These are phyloP conservation scores for Tor tambroides DNA, from an alignment of 2,113 vertebrate genomes.

Conservation along the genomic window DNA sequence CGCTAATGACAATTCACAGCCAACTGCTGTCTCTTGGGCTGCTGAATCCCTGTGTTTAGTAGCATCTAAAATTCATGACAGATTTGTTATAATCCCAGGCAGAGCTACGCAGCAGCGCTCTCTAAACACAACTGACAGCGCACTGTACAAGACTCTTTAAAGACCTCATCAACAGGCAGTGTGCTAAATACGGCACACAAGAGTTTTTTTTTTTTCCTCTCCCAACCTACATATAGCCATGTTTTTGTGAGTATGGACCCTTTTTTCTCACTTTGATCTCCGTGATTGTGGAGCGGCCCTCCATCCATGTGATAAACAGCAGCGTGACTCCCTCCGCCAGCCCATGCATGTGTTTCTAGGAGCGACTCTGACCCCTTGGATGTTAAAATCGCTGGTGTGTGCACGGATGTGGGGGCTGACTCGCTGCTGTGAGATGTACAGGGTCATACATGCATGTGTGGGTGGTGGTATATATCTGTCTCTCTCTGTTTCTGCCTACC, in stretches of 20 bases:
- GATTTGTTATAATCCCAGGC: conserved; percentile 43
- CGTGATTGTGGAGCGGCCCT: conserved; percentile 39
- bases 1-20: conserved; percentile 49
- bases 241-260: conserved; percentile 35
- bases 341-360: conserved; percentile 59
- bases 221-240: conserved; percentile 41
- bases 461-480: conserved; percentile 63
- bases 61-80: conserved; percentile 38
- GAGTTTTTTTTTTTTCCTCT: background rate
- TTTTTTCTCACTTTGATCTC: conserved; percentile 45
- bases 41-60: conserved; percentile 23
- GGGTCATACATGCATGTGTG: conserved; percentile 72
- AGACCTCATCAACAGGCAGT: conserved; percentile 43
- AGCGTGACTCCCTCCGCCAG: conserved; percentile 60
- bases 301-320: conserved; percentile 52
- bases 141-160: conserved; percentile 29
- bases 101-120: conserved; percentile 29
- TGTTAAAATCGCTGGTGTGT: conserved; percentile 71
- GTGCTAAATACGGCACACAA: conserved; percentile 24
- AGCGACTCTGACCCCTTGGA: conserved; percentile 67
- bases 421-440: conserved; percentile 65
- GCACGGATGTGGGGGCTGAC: conserved; percentile 69
- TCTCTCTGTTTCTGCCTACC: conserved; percentile 44
- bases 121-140: conserved; percentile 35
- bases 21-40: conserved; percentile 20